Evolutionary conservation across 2,113 vertebrate species (phyloP).

Genomic region (Thalassarche chlororhynchos): DNA sequence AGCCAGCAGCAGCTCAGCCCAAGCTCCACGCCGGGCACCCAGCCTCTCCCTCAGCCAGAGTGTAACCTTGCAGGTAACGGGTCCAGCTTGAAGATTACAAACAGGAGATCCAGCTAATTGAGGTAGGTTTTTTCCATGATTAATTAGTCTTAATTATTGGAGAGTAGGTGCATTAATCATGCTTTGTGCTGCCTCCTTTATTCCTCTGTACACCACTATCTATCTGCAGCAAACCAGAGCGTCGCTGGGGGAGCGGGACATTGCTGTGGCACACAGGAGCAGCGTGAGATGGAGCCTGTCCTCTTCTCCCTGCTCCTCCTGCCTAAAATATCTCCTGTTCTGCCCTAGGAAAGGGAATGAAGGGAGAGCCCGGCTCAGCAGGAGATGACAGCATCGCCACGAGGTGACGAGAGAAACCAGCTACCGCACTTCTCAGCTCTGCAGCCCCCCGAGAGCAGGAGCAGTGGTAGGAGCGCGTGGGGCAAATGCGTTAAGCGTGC

Average conservation of each 20-base stretch:
- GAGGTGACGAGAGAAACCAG: not conserved
- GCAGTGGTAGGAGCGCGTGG: not conserved
- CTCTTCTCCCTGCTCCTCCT: not conserved
- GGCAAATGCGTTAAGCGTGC: fast-evolving
- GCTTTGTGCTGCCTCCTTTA: not conserved
- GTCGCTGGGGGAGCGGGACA: fast-evolving
- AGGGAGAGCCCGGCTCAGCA: not conserved
- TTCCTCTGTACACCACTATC: not conserved
- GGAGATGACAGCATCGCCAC: fast-evolving
- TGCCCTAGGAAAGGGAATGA: not conserved
- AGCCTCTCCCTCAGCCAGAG: not conserved
- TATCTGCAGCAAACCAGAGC: not conserved
- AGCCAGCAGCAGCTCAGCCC: too few species aligned
- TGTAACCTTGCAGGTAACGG: fast-evolving
- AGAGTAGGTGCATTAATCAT: not conserved
- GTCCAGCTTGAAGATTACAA: not conserved
- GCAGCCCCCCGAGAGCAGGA: not conserved
- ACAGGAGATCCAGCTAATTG: not conserved
- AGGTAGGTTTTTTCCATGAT: not conserved
- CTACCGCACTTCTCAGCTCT: not conserved
- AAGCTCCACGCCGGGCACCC: not conserved
- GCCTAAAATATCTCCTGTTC: not conserved
- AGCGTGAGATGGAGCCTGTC: not conserved
- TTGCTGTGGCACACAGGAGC: not conserved
- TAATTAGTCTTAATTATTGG: not conserved